phyloP scores from a whole-genome alignment of 2,113 vertebrate species.

The Coregonus clupeaformis region DNA sequence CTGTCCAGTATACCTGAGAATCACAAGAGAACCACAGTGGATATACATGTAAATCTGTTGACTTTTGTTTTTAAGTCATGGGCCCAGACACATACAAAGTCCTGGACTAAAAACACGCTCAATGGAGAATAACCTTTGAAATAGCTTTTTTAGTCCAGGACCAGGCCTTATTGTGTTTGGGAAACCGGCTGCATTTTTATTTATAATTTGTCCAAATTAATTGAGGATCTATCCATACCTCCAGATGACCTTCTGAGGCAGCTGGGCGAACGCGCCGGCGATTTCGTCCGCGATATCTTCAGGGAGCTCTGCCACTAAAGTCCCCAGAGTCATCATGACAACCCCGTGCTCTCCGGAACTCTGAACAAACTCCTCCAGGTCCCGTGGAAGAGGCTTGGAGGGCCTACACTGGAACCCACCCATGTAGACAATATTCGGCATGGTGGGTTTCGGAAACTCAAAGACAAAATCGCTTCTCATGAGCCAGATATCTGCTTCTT shows the following conservation, averaged over 20 bases:
- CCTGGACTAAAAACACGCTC: too few species aligned
- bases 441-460: slow-evolving; percentile 55
- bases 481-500: slow-evolving; percentile 71
- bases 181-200: too few species aligned
- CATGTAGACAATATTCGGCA: slow-evolving; percentile 50
- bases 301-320: slow-evolving; percentile 56
- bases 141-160: too few species aligned
- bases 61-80: too few species aligned
- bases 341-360: slow-evolving; percentile 67
- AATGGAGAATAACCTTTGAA: too few species aligned
- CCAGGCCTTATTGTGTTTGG: too few species aligned
- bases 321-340: slow-evolving; percentile 68
- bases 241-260: slow-evolving; percentile 74
- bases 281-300: slow-evolving; percentile 60
- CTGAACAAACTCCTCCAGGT: slow-evolving; percentile 45
- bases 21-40: too few species aligned
- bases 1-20: slow-evolving; percentile 46
- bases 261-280: slow-evolving; percentile 64
- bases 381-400: slow-evolving; percentile 34
- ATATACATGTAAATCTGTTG: too few species aligned
- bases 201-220: too few species aligned
- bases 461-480: slow-evolving; percentile 73
- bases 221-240: slow-evolving; percentile 15
- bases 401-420: slow-evolving; percentile 49
- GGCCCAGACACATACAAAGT: too few species aligned